Conservation (phyloP, 2,797 vertebrate genomes). For the Apodemus agrarius region DNA sequence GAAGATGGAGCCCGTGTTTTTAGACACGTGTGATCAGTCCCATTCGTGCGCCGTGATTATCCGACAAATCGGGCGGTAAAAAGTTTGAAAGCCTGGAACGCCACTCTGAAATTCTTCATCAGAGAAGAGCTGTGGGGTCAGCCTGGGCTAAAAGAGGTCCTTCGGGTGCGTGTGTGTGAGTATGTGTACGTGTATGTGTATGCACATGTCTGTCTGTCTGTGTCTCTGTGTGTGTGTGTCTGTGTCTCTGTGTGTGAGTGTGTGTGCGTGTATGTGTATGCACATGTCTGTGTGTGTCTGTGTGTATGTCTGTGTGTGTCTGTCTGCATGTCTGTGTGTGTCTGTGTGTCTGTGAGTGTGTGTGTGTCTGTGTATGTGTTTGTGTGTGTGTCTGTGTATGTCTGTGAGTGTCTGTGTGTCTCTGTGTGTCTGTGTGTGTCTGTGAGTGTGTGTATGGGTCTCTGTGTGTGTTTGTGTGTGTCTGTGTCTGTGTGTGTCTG, state of each 20-base stretch:
- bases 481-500: accelerated
- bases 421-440: not conserved
- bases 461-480: not conserved
- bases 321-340: too few species aligned
- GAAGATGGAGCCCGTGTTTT: slow-evolving; percentile 75
- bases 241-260: too few species aligned
- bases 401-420: accelerated
- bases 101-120: slow-evolving; percentile 86
- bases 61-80: slow-evolving; percentile 79
- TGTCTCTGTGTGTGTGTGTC: not conserved
- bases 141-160: not conserved
- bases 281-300: too few species aligned
- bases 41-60: not conserved
- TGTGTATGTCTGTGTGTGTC: not conserved
- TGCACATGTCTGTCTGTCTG: not conserved
- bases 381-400: too few species aligned
- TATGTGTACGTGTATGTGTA: too few species aligned
- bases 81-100: slow-evolving; percentile 86
- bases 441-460: not conserved
- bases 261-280: not conserved
- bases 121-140: slow-evolving; percentile 50
- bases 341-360: too few species aligned
- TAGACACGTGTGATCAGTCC: slow-evolving; percentile 22
- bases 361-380: not conserved
- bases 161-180: not conserved